A percentile compares a stretch with the other conserved stretches of the same genome.
Evolutionary conservation across 2,797 vertebrate species (phyloP).

Genomic region (Aulostomus chinensis): DNA sequence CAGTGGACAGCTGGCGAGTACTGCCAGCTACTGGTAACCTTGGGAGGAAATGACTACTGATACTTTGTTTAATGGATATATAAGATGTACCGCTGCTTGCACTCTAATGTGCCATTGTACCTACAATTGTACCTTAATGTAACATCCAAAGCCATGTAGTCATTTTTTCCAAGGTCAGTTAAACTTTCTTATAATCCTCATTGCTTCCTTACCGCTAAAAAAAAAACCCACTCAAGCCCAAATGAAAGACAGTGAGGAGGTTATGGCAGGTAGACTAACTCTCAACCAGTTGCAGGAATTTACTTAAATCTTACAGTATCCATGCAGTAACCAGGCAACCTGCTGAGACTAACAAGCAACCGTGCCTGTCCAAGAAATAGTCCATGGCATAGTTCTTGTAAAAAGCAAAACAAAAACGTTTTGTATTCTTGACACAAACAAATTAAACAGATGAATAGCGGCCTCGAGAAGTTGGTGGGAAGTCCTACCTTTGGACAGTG

Average conservation of each 20-base stretch:
- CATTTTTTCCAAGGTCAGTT: slow-evolving; percentile 1
- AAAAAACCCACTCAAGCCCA: neutral
- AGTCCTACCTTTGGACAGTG: too few species aligned
- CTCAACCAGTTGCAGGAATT: neutral
- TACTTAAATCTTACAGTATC: neutral
- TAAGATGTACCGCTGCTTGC: slow-evolving; percentile 30
- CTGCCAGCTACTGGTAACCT: slow-evolving; percentile 70
- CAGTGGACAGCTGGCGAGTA: slow-evolving; percentile 71
- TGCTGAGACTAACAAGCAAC: too few species aligned
- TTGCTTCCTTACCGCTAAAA: neutral
- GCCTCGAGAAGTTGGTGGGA: too few species aligned
- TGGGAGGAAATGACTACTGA: slow-evolving; percentile 67
- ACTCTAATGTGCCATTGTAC: slow-evolving; percentile 26
- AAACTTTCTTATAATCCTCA: slow-evolving; percentile 1
- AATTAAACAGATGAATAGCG: too few species aligned
- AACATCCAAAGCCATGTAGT: neutral
- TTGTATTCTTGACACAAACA: too few species aligned
- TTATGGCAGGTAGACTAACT: too few species aligned
- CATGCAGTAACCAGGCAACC: too few species aligned
- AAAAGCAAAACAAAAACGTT: too few species aligned
- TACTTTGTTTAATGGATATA: slow-evolving; percentile 66
- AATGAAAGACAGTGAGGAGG: neutral
- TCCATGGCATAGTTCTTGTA: too few species aligned
- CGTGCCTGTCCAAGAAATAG: too few species aligned
- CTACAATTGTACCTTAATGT: neutral